Conservation (phyloP, 2,888 invertebrate species). For the Myopa testacea region DNA sequence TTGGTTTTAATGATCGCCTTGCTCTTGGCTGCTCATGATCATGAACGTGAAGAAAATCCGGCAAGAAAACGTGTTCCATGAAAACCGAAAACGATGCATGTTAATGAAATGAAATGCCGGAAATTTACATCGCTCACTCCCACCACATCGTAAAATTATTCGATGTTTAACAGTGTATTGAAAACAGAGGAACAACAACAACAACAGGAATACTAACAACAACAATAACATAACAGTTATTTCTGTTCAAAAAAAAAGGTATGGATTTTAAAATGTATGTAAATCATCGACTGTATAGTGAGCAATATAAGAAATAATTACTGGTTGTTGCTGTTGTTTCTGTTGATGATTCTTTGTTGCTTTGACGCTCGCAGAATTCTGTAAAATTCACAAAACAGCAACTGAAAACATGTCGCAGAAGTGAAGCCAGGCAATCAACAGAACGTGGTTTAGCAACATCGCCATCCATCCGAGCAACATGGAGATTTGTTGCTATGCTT, state of each 20-base stretch:
- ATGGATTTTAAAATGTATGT: too few species aligned
- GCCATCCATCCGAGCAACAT: not conserved
- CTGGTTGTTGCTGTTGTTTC: too few species aligned
- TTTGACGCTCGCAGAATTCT: too few species aligned
- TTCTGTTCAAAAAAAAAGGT: too few species aligned
- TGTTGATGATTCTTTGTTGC: too few species aligned
- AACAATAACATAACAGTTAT: not conserved
- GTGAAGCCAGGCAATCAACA: too few species aligned
- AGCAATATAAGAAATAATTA: too few species aligned
- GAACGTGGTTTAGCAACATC: not conserved
- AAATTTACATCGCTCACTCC: conserved; percentile 35
- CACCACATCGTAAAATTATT: conserved; percentile 19
- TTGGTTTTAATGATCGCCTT: conserved; percentile 14
- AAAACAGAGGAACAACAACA: not conserved
- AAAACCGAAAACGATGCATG: too few species aligned
- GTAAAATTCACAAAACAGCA: too few species aligned
- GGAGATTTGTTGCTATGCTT: conserved; percentile 41
- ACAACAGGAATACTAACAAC: not conserved
- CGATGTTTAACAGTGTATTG: too few species aligned
- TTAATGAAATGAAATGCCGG: conserved; percentile 25
- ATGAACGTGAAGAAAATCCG: conserved; percentile 43
- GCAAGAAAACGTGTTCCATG: conserved; percentile 3
- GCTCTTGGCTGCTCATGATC: not conserved
- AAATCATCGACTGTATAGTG: too few species aligned
- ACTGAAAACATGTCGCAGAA: too few species aligned